phyloP scores from a whole-genome alignment of 2,888 invertebrate genomes.

The Apotomis turbidana region DNA sequence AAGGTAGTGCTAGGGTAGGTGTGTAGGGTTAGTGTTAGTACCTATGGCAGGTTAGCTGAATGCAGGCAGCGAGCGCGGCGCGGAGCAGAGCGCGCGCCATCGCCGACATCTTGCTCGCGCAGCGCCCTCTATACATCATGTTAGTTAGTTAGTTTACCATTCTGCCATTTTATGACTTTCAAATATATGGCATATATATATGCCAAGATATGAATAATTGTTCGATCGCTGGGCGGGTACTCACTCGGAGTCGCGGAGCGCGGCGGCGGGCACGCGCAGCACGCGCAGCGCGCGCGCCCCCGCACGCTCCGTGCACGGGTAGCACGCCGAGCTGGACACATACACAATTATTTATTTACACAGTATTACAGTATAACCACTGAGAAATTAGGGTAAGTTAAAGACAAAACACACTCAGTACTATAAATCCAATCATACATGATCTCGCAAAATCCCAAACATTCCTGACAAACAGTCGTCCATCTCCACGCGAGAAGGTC shows the following conservation, averaged over 20 bases:
- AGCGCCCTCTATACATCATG: slow-evolving; percentile 27
- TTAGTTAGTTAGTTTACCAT: not conserved
- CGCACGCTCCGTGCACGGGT: slow-evolving; percentile 65
- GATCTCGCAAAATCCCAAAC: no score
- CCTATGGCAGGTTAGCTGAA: slow-evolving; percentile 77
- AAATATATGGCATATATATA: no score
- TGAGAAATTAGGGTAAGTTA: no score
- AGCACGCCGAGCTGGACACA: slow-evolving; percentile 88
- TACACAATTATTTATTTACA: not conserved
- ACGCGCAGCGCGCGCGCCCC: slow-evolving; percentile 75
- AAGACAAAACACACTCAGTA: no score
- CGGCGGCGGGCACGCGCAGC: slow-evolving; percentile 88
- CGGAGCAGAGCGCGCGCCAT: slow-evolving; percentile 69
- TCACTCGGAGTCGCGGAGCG: slow-evolving; percentile 65
- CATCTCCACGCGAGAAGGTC: no score
- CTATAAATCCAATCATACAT: no score
- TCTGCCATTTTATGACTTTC: not conserved
- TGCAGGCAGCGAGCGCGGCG: slow-evolving; percentile 71
- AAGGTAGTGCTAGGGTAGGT: no score
- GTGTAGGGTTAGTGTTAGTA: slow-evolving; percentile 49
- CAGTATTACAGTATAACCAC: no score
- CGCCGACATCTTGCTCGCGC: slow-evolving; percentile 65
- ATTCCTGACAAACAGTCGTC: no score
- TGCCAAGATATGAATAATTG: no score
- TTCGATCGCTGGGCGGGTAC: slow-evolving; percentile 44